Evolutionary conservation across 2,797 vertebrate species (phyloP).

Genomic region (Lepidocolaptes lacrymiger): DNA sequence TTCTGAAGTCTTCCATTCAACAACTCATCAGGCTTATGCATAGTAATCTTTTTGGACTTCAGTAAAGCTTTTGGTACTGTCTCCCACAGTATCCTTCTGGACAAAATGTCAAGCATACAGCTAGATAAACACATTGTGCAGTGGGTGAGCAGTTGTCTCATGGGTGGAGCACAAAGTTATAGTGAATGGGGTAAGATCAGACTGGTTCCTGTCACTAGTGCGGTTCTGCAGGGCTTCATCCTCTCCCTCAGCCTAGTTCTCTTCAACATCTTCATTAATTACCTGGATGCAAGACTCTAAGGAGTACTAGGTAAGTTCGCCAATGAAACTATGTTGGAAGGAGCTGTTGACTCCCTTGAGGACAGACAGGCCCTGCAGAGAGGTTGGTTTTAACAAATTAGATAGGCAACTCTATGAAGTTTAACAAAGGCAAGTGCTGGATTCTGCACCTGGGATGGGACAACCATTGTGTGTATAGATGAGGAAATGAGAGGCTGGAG

Average conservation of each 20-base stretch:
- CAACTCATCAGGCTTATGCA: background rate
- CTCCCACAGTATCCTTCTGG: background rate
- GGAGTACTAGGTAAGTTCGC: background rate
- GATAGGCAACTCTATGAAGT: background rate
- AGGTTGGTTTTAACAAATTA: background rate
- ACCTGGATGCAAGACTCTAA: background rate
- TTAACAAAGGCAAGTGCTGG: background rate
- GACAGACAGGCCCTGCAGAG: background rate
- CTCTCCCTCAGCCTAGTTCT: background rate
- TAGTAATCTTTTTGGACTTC: background rate
- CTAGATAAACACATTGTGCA: background rate
- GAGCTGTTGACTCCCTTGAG: background rate
- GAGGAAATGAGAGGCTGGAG: background rate
- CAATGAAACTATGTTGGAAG: background rate
- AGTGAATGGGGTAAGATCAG: background rate
- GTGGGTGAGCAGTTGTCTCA: background rate
- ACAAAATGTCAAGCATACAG: background rate
- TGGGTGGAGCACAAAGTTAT: accelerated
- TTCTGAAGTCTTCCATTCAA: background rate
- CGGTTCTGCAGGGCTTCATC: background rate
- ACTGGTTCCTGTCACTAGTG: background rate
- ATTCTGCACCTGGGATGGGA: background rate
- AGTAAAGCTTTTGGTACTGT: background rate
- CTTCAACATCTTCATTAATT: background rate
- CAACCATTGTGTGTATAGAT: background rate